A percentile compares a stretch with the other conserved stretches of the same genome.
phyloP scores from a whole-genome alignment of 2,888 invertebrate genomes.

The Melanostoma scalare region DNA sequence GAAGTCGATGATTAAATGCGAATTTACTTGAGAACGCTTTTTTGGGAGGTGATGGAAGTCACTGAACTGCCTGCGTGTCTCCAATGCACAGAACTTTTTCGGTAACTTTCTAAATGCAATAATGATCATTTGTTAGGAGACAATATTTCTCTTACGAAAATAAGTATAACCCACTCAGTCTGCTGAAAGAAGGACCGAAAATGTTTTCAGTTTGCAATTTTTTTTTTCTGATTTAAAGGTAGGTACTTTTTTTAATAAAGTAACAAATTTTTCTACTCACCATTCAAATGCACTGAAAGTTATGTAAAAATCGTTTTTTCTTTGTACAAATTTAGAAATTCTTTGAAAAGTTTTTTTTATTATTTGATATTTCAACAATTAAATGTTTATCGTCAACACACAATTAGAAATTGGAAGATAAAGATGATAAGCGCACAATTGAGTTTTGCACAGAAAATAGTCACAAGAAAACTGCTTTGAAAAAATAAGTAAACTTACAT shows the following conservation, averaged over 20 bases:
- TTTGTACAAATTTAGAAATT: slow-evolving; percentile 14
- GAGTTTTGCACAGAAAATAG: slow-evolving; percentile 36
- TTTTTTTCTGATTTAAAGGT: not conserved
- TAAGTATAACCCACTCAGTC: no score
- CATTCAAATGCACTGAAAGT: slow-evolving; percentile 46
- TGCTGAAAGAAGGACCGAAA: not conserved
- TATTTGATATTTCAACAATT: slow-evolving; percentile 16
- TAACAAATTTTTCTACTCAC: slow-evolving; percentile 52
- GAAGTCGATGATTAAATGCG: slow-evolving; percentile 65
- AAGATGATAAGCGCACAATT: slow-evolving; percentile 37
- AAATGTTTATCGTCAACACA: slow-evolving; percentile 41
- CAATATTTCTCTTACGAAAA: not conserved
- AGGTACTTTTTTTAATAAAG: slow-evolving; percentile 8
- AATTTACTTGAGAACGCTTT: slow-evolving; percentile 55
- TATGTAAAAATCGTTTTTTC: slow-evolving; percentile 55
- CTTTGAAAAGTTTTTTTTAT: slow-evolving; percentile 9
- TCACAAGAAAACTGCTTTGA: slow-evolving; percentile 32
- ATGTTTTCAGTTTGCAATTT: not conserved
- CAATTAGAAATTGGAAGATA: slow-evolving; percentile 2
- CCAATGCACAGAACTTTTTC: slow-evolving; percentile 43
- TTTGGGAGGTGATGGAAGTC: slow-evolving; percentile 61
- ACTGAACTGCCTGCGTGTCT: slow-evolving; percentile 71
- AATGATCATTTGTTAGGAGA: not conserved
- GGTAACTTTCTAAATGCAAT: slow-evolving; percentile 60
- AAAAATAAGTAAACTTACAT: slow-evolving; percentile 40